phyloP scores from a whole-genome alignment of 2,113 vertebrate species.

The Mobula birostris region DNA sequence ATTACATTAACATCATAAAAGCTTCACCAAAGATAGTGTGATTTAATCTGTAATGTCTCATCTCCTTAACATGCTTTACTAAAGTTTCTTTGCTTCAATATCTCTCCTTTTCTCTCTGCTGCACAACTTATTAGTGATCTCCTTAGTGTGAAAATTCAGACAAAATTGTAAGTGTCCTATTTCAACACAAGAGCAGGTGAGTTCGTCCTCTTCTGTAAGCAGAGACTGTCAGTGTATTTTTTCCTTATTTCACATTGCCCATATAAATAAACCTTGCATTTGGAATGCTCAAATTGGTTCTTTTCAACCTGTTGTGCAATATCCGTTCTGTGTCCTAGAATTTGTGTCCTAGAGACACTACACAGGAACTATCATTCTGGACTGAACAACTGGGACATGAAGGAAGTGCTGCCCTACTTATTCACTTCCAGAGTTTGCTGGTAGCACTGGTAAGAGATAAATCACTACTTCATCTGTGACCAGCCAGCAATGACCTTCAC shows the following conservation, averaged over 20 bases:
- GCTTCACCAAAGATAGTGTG: background rate
- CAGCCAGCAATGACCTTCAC: conserved; percentile 14
- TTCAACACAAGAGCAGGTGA: background rate
- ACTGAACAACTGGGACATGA: conserved; percentile 21
- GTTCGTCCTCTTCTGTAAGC: background rate
- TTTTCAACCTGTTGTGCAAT: background rate
- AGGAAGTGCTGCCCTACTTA: conserved; percentile 12
- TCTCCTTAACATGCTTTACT: background rate
- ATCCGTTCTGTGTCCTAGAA: conserved; percentile 30
- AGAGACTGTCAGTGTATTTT: background rate
- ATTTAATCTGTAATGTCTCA: background rate
- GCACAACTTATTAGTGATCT: background rate
- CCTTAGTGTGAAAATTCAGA: background rate
- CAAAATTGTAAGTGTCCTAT: background rate
- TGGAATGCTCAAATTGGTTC: background rate
- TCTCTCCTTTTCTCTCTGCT: background rate
- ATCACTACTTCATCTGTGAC: conserved; percentile 21
- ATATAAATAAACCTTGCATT: background rate
- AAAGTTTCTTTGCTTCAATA: background rate
- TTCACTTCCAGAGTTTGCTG: background rate
- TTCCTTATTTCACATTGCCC: background rate
- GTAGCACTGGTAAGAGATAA: conserved; percentile 25
- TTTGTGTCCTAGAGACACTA: background rate
- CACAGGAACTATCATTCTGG: background rate
- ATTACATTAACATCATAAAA: background rate